phyloP scores from a whole-genome alignment of 2,888 invertebrate species.

The Brenthis hecate region DNA sequence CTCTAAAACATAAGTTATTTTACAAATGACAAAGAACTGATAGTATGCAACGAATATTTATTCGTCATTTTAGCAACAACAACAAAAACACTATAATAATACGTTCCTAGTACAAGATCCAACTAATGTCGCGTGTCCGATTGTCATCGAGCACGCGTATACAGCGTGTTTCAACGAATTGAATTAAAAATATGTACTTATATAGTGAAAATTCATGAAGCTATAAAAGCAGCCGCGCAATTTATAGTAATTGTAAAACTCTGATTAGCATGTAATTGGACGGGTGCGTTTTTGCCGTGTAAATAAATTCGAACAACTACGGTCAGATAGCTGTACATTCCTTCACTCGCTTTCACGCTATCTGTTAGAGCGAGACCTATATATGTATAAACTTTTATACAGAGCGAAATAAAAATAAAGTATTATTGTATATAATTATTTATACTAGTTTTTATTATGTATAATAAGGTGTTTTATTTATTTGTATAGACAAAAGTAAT shows the following conservation, averaged over 20 bases:
- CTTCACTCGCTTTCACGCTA: constrained; percentile 50
- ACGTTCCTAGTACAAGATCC: too few species aligned
- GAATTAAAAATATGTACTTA: constrained; percentile 24
- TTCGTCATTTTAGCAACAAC: too few species aligned
- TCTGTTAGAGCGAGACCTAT: constrained; percentile 38
- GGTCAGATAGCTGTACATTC: constrained; percentile 48
- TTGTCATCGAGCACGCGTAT: constrained; percentile 33
- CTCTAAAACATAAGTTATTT: too few species aligned
- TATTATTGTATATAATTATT: constrained; percentile 3
- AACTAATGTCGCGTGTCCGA: constrained; percentile 26
- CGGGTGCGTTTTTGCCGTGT: constrained; percentile 53
- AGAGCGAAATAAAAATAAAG: neutral
- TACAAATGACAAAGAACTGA: too few species aligned
- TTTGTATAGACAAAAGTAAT: too few species aligned
- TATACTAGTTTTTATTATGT: neutral
- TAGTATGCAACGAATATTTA: too few species aligned
- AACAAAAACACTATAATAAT: too few species aligned
- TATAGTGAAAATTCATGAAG: constrained; percentile 49
- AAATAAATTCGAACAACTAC: constrained; percentile 47
- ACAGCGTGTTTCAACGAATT: constrained; percentile 37
- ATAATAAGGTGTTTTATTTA: too few species aligned
- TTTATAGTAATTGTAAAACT: constrained; percentile 60
- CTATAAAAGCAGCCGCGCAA: constrained; percentile 47
- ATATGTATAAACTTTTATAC: constrained; percentile 1
- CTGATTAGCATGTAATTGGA: constrained; percentile 73